Base-by-base conservation (phyloP, 2,113 vertebrate species). In the Eupsittula cactorum region DNA sequence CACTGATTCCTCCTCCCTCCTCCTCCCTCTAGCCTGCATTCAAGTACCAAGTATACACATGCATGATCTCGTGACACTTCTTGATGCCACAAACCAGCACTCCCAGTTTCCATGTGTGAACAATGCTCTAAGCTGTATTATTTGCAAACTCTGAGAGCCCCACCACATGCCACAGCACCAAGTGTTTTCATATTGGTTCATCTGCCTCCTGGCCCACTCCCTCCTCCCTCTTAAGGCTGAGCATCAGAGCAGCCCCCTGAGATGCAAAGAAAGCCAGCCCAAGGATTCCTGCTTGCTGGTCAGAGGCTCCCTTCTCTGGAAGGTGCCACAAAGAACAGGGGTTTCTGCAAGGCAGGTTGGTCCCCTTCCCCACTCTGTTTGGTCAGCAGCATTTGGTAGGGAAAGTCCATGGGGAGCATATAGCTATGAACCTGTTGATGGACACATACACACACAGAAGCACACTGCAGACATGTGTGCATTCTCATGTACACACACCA, bases 381-480 rank as follows among this genome's bases (percentile, higher is more conserved):
- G 2, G 39, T 50, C 77, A 93, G 60, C 55, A 78, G 55, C 2
- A 1, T 42, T 74, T 62, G 44, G 63, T 46, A 88, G 15, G 13
- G 28, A 10, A 93, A 76, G 18, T 15, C 85, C 49, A 84, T 68
- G 44, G 31, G 11, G 16, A 92, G 10, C 23, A 14, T 37, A 35
- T 35, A 27, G 15, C 46, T 73, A 10, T 25, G 37, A 80, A 77
- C 35, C 7, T 55, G 21, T 2, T 41, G 39, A 20, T 13, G 35
- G 60, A 47, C 1, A 1, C 7, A 4, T 2, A 18, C 16, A 67
- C 11, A 41, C 15, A 68, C 1, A 4, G 3, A 67, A 17, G 16
- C 68, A 67, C 1, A 0, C 29, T 35, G 82, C 60, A 81, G 47
- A 67, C 4, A 0, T 1, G 46, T 31, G 42, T 41, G 31, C 24